Conservation (phyloP, 2,797 vertebrate species). For the Bradypodion ventrale region DNA sequence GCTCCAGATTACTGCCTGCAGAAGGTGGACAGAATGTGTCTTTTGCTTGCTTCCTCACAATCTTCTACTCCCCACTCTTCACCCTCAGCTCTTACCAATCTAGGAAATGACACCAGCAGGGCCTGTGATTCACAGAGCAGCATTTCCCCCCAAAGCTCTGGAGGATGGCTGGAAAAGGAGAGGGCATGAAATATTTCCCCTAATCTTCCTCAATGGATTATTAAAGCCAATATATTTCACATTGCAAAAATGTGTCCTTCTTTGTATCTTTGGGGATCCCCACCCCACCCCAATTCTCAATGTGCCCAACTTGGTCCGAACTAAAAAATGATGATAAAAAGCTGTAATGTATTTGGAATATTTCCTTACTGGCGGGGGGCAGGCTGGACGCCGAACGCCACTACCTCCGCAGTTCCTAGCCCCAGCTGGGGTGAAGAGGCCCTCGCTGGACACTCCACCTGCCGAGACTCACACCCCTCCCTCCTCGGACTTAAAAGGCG, state of each 20-base stretch:
- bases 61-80: background rate
- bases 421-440: no score
- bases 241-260: background rate
- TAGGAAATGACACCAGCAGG: background rate
- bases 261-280: background rate
- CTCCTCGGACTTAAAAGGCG: no score
- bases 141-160: background rate
- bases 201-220: background rate
- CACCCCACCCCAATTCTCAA: background rate
- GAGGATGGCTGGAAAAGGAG: background rate
- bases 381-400: no score
- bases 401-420: no score
- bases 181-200: background rate
- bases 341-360: constrained; percentile 9
- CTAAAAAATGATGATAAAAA: constrained; percentile 17
- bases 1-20: background rate
- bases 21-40: background rate
- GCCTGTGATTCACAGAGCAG: no score
- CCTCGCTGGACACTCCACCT: no score
- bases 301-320: constrained; percentile 20
- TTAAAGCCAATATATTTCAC: background rate
- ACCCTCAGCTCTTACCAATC: background rate
- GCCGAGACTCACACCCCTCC: no score
- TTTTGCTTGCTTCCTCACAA: background rate
- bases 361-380: no score